Evolutionary conservation across 2,113 vertebrate species (phyloP).

Genomic region (Tyrannus savana): DNA sequence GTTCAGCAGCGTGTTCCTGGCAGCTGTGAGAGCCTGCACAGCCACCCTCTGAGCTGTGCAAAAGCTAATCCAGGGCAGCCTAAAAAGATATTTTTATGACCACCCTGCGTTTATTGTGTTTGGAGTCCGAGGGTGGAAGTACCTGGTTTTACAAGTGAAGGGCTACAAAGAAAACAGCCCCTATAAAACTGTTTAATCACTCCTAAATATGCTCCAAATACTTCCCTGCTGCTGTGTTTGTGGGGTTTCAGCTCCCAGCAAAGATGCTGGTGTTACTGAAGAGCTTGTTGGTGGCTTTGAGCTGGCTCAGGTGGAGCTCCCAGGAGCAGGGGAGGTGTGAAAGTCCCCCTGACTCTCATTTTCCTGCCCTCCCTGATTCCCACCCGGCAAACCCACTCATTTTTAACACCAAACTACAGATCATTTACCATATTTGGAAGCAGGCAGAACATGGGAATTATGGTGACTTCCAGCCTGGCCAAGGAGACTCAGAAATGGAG

Average conservation of each 20-base stretch:
- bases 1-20: background rate
- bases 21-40: background rate
- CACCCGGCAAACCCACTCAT: background rate
- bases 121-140: background rate
- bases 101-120: background rate
- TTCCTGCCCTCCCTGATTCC: background rate
- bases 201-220: background rate
- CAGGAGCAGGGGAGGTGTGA: background rate
- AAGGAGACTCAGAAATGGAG: rapidly evolving
- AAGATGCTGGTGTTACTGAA: background rate
- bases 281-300: background rate
- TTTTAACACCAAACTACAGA: background rate
- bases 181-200: background rate
- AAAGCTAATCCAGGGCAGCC: background rate
- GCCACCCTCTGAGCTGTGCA: background rate
- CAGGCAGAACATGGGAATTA: background rate
- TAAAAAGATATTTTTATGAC: slow-evolving; percentile 12
- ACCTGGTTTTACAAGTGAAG: slow-evolving; percentile 5
- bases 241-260: background rate
- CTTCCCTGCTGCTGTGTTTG: background rate
- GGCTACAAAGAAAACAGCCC: background rate
- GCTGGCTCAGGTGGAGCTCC: background rate
- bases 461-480: background rate
- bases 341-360: background rate
- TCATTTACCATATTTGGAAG: background rate